A percentile compares a stretch with the other conserved stretches of the same genome.
phyloP scores from a whole-genome alignment of 2,888 invertebrate species.

The Amphimallon solstitiale region DNA sequence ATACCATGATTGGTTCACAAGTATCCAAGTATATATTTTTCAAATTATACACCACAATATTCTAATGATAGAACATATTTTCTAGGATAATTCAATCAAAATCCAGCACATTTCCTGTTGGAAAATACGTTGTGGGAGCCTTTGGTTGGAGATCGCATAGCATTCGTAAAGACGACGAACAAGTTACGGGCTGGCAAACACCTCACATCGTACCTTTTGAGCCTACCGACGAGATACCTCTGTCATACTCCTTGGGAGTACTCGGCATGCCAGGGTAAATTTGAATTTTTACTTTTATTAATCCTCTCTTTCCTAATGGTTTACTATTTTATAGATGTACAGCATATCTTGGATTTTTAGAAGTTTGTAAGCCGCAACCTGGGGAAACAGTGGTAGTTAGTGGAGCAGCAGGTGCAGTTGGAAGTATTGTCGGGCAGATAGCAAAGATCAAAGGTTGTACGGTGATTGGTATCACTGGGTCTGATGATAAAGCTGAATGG shows the following conservation, averaged over 20 bases:
- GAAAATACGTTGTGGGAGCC: constrained; percentile 69
- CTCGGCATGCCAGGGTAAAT: constrained; percentile 78
- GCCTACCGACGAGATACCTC: constrained; percentile 69
- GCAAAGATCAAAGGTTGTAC: constrained; percentile 77
- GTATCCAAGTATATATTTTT: constrained; percentile 71
- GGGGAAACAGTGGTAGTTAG: constrained; percentile 79
- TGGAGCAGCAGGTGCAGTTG: constrained; percentile 84
- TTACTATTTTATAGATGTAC: constrained; percentile 69
- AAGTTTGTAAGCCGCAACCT: constrained; percentile 75
- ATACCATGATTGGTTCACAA: constrained; percentile 76
- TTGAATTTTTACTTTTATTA: background rate
- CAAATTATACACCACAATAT: background rate
- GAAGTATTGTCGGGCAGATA: constrained; percentile 81
- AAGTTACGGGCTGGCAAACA: background rate
- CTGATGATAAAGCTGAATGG: constrained; percentile 77
- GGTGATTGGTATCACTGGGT: constrained; percentile 79
- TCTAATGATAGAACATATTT: constrained; percentile 41
- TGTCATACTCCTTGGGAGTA: constrained; percentile 71
- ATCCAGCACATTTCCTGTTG: constrained; percentile 72
- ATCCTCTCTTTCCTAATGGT: background rate
- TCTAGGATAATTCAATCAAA: constrained; percentile 75
- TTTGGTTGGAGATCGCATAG: constrained; percentile 77
- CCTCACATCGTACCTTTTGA: constrained; percentile 57
- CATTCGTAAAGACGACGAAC: constrained; percentile 76
- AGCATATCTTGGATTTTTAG: constrained; percentile 78